Evolutionary conservation across 2,113 vertebrate genomes (phyloP).

Genomic region (Balaenoptera acutorostrata): DNA sequence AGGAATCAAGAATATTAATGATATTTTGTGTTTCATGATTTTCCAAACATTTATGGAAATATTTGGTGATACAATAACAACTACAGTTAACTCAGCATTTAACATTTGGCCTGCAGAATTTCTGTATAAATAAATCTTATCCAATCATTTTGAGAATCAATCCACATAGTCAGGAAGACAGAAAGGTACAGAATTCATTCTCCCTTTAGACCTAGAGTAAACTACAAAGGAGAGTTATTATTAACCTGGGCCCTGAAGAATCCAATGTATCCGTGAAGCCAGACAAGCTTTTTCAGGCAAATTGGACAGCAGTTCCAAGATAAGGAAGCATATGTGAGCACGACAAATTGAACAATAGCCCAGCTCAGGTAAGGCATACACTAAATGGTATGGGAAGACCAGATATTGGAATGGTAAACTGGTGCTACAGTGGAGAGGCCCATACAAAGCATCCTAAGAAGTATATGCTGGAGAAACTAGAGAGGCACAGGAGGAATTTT

Average conservation of each 20-base stretch:
- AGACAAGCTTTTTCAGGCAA: neutral
- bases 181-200: neutral
- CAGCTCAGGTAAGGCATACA: accelerated
- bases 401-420: neutral
- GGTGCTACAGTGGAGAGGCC: accelerated
- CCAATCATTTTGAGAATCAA: neutral
- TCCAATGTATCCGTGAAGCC: neutral
- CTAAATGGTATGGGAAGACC: neutral
- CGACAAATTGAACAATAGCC: accelerated
- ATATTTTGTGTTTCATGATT: neutral
- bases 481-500: neutral
- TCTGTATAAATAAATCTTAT: neutral
- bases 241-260: neutral
- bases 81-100: neutral
- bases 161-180: neutral
- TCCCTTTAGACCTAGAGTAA: neutral
- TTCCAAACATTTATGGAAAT: neutral
- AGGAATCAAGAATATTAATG: neutral
- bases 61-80: neutral
- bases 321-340: neutral
- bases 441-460: accelerated
- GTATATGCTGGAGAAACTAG: accelerated
- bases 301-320: neutral
- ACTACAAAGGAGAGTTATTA: neutral
- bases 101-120: neutral